Evolutionary conservation across 2,113 vertebrate genomes (phyloP).

Genomic region (Stercorarius parasiticus): DNA sequence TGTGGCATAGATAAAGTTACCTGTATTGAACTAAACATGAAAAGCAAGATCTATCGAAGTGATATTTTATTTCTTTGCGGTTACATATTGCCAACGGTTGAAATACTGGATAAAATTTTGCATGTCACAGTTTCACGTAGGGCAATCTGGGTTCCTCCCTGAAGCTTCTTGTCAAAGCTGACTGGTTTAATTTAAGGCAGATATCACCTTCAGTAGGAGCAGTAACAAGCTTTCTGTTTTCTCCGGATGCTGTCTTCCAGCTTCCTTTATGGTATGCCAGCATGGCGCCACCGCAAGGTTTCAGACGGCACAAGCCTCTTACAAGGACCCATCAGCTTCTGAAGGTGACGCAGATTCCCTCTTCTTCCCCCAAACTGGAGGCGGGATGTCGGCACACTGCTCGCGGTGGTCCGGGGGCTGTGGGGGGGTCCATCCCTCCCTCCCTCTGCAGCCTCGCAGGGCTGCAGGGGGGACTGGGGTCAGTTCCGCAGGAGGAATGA

Average conservation of each 20-base stretch:
- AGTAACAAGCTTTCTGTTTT: not conserved
- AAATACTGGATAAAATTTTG: not conserved
- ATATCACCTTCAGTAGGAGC: not conserved
- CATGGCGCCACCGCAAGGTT: accelerated
- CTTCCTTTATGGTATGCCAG: accelerated
- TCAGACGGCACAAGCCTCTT: not conserved
- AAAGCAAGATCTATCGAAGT: too few species aligned
- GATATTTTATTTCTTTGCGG: not conserved
- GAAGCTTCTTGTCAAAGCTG: not conserved
- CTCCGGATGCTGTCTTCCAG: not conserved
- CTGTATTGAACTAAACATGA: not conserved
- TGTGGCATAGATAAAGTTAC: not conserved
- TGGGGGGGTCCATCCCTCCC: not conserved
- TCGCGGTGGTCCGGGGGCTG: accelerated
- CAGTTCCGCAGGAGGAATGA: not conserved
- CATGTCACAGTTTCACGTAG: accelerated
- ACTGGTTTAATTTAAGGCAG: not conserved
- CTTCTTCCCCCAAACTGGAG: too few species aligned
- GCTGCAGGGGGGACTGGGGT: too few species aligned
- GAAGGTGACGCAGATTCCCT: accelerated
- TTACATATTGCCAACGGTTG: not conserved
- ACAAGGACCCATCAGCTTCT: accelerated
- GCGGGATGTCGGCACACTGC: accelerated
- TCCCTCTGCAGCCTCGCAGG: not conserved
- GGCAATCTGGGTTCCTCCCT: not conserved